These are phyloP conservation scores for Poecilia latipinna DNA, from an alignment of 2,113 vertebrate genomes.

Conservation along the genomic window DNA sequence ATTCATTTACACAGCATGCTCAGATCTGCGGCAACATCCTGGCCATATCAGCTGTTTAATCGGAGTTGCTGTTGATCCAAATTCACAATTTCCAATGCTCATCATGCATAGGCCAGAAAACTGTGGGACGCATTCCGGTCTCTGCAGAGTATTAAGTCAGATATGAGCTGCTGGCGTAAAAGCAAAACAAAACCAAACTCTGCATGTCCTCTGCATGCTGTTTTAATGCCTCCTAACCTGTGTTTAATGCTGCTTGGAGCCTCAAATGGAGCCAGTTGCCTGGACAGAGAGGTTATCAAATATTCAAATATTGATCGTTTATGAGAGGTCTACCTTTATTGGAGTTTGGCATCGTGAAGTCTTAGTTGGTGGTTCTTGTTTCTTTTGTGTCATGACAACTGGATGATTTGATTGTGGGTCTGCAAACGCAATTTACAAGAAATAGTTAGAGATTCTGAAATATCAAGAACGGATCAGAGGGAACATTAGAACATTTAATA, in stretches of 20 bases:
- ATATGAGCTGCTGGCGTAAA: slow-evolving; percentile 53
- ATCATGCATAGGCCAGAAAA: background rate
- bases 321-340: background rate
- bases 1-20: slow-evolving; percentile 42
- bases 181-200: slow-evolving; percentile 7
- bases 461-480: too few species aligned
- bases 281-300: slow-evolving; percentile 21
- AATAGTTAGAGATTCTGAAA: background rate
- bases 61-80: background rate
- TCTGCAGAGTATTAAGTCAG: slow-evolving; percentile 17
- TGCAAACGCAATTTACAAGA: background rate
- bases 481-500: too few species aligned
- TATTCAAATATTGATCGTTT: slow-evolving; percentile 16
- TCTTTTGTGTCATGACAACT: background rate
- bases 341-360: background rate
- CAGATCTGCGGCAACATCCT: slow-evolving; percentile 45
- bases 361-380: background rate
- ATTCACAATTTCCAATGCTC: too few species aligned
- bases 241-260: slow-evolving; percentile 71
- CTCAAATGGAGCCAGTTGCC: slow-evolving; percentile 80
- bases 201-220: slow-evolving; percentile 77
- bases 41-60: background rate
- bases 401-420: background rate
- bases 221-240: slow-evolving; percentile 45
- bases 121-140: background rate